Evolutionary conservation across 37 sponge, comb jelly and placozoan genomes (phyloP), one percentile per base, ranked within the genome.

Genomic region (Trichoplax adhaerens): DNA sequence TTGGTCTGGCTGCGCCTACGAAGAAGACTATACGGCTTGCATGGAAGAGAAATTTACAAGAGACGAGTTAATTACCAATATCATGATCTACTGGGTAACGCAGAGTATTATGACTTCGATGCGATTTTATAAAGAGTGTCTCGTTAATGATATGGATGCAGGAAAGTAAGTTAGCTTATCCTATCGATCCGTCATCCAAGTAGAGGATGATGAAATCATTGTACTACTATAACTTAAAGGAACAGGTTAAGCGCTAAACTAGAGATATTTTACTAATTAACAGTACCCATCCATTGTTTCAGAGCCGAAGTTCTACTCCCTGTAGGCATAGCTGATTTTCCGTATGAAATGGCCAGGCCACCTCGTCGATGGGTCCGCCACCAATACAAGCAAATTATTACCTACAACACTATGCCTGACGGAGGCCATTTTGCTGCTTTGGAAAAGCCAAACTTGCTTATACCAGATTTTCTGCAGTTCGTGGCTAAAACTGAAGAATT

Each of bases 401-500:
- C 29, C 52, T 12, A 8, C 12, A n/a, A 48, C 10, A 10, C 29
- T 8, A 67, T 67, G 69, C 29, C 69, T 8, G 48, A 10, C 29
- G 69, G 69, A 10, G 69, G 69, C 29, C 69, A 67, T 12, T 67
- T 67, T 10, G 69, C 69, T 8, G 69, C 69, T 12, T 12, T 67
- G 69, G 69, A 67, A 67, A 53, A 67, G 12, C 69, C 69, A 8
- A 53, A 67, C 8, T 10, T 67, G 69, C 69, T 67, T 8, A 53
- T 10, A 48, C 8, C 29, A 10, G 69, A 67, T 12, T 48, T 67
- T 10, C 29, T 29, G 29, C 29, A 29, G 29, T 29, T 29, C 29
- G 29, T 29, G 29, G 29, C 29, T 29, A 29, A 29, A 29, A 29
- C 29, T 29, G 29, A 29, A 29, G 29, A 29, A 29, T 29, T 29